Evolutionary conservation across 2,113 vertebrate genomes (phyloP), one percentile per base, ranked within the genome.

Genomic region (Perca flavescens): DNA sequence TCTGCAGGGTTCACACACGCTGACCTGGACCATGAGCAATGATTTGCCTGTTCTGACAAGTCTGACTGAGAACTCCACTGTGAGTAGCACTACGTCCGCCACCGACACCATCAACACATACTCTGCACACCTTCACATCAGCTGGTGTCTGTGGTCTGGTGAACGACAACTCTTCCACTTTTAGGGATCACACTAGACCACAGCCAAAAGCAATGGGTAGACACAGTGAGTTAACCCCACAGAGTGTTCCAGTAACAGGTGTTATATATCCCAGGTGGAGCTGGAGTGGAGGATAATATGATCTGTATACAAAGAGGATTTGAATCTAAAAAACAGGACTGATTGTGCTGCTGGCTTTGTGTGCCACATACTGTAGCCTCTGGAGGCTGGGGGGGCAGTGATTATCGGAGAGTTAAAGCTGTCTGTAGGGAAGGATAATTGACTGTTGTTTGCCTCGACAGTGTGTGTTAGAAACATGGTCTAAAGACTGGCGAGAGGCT

Each of bases 21-120:
- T 80, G 86, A 92, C 89, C 89, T 95, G 89, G 96, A 97, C 95
- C 94, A 98, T 98, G 97, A 98, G 95, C 96, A 94, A 97, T 97
- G 97, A 96, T 89, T 95, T 92, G 66, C 95, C 95, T 74, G 76
- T 95, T 72, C 96, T 97, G 95, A 96, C 96, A 91, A 97, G 96
- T 88, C 84, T 96, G 83, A 97, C 96, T 3, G 95, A 95, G 89
- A 96, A 91, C 78, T 89, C 96, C 87, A 97, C 97, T 75, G 98
- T 99, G 92, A 97, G 97, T 95, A 90, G 25, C 0, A 7, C 60
- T 47, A 22, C 40, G 0, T 4, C 25, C 8, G 3, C 56, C 28
- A 28, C 6, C 10, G n/a, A 21, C 49, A 19, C 66, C 56, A 78
- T 54, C 69, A 64, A 61, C 86, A 64, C 47, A 31, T 43, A 28